Evolutionary conservation across 2,113 vertebrate genomes (phyloP).

Genomic region (Phyllopteryx taeniolatus): DNA sequence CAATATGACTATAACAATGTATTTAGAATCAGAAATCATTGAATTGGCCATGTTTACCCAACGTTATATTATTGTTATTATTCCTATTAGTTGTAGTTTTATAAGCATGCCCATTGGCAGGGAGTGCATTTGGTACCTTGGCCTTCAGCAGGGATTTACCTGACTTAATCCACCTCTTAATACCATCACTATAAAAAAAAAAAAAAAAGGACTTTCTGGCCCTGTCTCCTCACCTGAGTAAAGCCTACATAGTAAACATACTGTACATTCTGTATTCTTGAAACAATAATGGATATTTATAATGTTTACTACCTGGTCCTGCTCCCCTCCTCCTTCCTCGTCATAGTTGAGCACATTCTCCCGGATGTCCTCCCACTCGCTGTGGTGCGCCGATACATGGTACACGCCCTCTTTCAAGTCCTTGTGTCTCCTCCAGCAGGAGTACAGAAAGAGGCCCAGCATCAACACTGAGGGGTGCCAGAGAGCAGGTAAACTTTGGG

Average conservation of each 20-base stretch:
- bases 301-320: slow-evolving; percentile 78
- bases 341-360: slow-evolving; percentile 88
- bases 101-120: too few species aligned
- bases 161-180: too few species aligned
- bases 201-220: too few species aligned
- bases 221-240: background rate
- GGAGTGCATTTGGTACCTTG: too few species aligned
- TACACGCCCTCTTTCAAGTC: slow-evolving; percentile 73
- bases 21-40: too few species aligned
- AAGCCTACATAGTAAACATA: background rate
- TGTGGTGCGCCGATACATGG: slow-evolving; percentile 72
- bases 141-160: too few species aligned
- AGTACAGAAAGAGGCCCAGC: slow-evolving; percentile 78
- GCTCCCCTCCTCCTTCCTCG: slow-evolving; percentile 87
- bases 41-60: too few species aligned
- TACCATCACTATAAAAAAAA: too few species aligned
- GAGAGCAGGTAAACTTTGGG: slow-evolving; percentile 48
- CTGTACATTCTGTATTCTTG: background rate
- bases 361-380: slow-evolving; percentile 84
- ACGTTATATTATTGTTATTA: too few species aligned
- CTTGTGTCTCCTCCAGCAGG: slow-evolving; percentile 76
- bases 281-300: background rate
- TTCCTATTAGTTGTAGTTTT: too few species aligned
- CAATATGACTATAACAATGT: too few species aligned
- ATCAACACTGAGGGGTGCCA: slow-evolving; percentile 77